Percentiles rank a stretch among this genome's conserved stretches.
These are phyloP conservation scores for Austrolebias charrua DNA, from an alignment of 2,797 vertebrate species.

Conservation along the genomic window DNA sequence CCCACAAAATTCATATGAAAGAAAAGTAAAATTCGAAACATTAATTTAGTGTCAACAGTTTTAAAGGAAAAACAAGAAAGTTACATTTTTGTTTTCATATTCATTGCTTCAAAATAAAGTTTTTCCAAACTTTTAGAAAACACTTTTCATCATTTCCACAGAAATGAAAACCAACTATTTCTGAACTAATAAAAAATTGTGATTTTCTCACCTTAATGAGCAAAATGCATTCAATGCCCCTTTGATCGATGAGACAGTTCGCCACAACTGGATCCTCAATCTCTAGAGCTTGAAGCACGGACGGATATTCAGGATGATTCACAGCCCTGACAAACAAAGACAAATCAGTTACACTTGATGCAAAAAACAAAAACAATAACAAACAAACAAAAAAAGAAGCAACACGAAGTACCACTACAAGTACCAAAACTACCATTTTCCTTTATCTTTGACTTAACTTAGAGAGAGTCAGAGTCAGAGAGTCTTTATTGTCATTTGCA, in stretches of 20 bases:
- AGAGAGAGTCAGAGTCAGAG: too few relatives aligned
- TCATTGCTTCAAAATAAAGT: background rate
- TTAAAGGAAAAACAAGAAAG: too few relatives aligned
- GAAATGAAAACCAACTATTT: too few relatives aligned
- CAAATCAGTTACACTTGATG: background rate
- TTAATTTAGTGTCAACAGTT: background rate
- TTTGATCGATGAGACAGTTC: slow-evolving; percentile 93
- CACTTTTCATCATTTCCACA: background rate
- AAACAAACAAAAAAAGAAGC: background rate
- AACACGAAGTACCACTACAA: too few relatives aligned
- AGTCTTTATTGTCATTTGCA: too few relatives aligned
- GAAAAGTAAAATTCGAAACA: background rate
- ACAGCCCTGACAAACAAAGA: slow-evolving; percentile 79
- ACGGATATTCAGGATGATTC: slow-evolving; percentile 85
- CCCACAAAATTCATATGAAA: background rate
- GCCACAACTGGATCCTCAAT: slow-evolving; percentile 89
- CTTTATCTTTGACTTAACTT: background rate
- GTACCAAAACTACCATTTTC: background rate
- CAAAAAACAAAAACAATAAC: background rate
- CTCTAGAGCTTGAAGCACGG: slow-evolving; percentile 89
- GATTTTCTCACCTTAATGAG: slow-evolving; percentile 89
- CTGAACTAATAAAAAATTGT: too few relatives aligned
- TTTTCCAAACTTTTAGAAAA: background rate
- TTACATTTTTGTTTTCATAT: too few relatives aligned
- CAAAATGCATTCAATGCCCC: slow-evolving; percentile 86